A percentile compares a stretch with the other conserved stretches of the same genome.
Evolutionary conservation across 2,113 vertebrate genomes (phyloP).

Genomic region (Bucco capensis): DNA sequence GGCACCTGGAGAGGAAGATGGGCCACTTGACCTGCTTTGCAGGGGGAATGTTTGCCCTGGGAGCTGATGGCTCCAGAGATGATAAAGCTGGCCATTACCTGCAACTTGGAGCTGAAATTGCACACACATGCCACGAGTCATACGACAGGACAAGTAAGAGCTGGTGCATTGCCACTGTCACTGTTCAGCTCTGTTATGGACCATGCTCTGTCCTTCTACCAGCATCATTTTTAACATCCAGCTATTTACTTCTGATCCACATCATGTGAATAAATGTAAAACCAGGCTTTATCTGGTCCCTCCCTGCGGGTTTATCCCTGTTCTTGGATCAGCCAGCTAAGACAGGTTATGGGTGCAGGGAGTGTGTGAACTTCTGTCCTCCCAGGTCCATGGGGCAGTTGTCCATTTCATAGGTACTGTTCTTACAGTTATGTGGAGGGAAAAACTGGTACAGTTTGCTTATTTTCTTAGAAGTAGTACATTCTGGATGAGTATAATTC

Average conservation of each 20-base stretch:
- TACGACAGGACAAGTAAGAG: slow-evolving; percentile 95
- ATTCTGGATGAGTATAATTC: not conserved
- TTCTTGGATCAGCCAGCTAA: not conserved
- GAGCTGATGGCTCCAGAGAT: slow-evolving; percentile 91
- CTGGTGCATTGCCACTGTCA: not conserved
- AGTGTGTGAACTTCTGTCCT: not conserved
- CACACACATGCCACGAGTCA: slow-evolving; percentile 96
- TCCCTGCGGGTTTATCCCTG: not conserved
- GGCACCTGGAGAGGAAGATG: slow-evolving; percentile 97
- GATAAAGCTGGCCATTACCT: slow-evolving; percentile 97
- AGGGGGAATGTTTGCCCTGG: slow-evolving; percentile 95
- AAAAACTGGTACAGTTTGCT: not conserved
- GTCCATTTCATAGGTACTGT: not conserved
- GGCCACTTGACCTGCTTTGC: slow-evolving; percentile 97
- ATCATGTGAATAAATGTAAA: not conserved
- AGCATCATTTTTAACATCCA: not conserved
- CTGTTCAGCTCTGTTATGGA: not conserved
- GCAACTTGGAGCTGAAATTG: slow-evolving; percentile 96
- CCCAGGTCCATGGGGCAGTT: not conserved
- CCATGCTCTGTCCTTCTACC: not conserved
- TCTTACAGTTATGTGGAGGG: not conserved
- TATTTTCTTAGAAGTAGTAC: not conserved
- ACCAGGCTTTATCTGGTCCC: not conserved
- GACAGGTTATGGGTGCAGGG: not conserved
- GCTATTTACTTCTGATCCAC: not conserved